Evolutionary conservation across 2,888 invertebrate species (phyloP), one percentile per base, ranked within the genome.

Genomic region (Hartigia nigra): DNA sequence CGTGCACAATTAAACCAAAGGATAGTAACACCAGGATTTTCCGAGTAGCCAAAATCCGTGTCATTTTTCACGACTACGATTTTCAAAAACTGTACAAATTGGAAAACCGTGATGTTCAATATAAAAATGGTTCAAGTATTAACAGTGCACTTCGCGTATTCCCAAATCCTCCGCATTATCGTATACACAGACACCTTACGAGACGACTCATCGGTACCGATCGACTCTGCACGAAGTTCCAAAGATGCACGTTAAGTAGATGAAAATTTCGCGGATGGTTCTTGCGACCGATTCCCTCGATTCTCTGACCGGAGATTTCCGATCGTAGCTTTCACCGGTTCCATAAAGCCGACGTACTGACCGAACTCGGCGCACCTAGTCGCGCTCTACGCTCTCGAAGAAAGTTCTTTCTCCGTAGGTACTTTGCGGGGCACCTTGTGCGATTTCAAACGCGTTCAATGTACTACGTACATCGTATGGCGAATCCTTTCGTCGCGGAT

Each of bases 361-460:
- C 82, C 82, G 81, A 84, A 84, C 84, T 81, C 77, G 76, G 72
- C 78, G 78, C 70, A 76, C 79, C 31, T 79, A 81, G 81, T 74
- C 81, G 79, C 80, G 84, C 84, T 85, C 81, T 81, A 76, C 83
- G 82, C 83, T 82, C 81, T 74, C 84, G 86, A 89, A 88, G 90
- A 90, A 90, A 90, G 90, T 90, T 90, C 87, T 87, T 86, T 87
- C 85, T 84, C 86, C 72, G 74, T 39, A 39, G 39, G 39, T 39
- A 39, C 39, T 39, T 39, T 39, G 39, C 39, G 39, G 55, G 55
- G 23, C 55, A 55, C 55, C 9, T 23, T 5, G 55, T 23, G 23
- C 23, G 55, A 55, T 23, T 55, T 55, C 9, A 55, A 55, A 55
- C 5, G 23, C 23, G 55, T 55, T 23, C 23, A 23, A 55, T 55